Base-by-base conservation (phyloP, 2,797 vertebrate genomes). In the Manis pentadactyla region DNA sequence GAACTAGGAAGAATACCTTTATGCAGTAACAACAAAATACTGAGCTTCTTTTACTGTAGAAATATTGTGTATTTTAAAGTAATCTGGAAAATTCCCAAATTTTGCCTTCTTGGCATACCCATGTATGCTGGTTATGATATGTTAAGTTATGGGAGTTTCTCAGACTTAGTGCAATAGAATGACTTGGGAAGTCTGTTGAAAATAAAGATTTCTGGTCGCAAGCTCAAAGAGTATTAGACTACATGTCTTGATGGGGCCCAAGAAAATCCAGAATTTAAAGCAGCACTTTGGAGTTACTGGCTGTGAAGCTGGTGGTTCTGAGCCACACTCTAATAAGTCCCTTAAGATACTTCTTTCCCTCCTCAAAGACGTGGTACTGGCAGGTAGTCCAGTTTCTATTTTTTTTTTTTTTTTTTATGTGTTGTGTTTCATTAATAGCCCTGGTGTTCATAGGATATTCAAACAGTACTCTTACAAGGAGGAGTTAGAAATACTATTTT, bases 31-130 rank as follows among this genome's bases (percentile, higher is more conserved):
- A 87, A 12, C 83, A 77, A 75, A 93, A 42, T 53, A 75, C 73
- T 84, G 59, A 73, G 15, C 23, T 79, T 3, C 4, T 92, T 86
- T 93, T 92, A 64, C 29, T 73, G 25, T 87, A 88, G 71, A 87
- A 75, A 69, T 71, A 71, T 71, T 79, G 37, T 84, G 9, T 53
- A 83, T 94, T 83, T 97, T 78, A 91, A 87, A 66, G 39, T 95
- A 94, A 79, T 87, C 46, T 59, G 69, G 84, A 96, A 93, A 86
- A 46, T 69, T 84, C 37, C 31, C n/a, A 23, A 63, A 46, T 84
- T n/a, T 66, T 19, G 7, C 21, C 11, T 94, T 42, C 29, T 39
- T 95, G 92, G 49, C n/a, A 39, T 92, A 59, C 37, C 12, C 46
- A 57, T 81, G 19, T 93, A 86, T 74, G 42, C 57, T 92, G 31